Conservation (phyloP, 2,888 invertebrate species). For the Epicampocera succincta region DNA sequence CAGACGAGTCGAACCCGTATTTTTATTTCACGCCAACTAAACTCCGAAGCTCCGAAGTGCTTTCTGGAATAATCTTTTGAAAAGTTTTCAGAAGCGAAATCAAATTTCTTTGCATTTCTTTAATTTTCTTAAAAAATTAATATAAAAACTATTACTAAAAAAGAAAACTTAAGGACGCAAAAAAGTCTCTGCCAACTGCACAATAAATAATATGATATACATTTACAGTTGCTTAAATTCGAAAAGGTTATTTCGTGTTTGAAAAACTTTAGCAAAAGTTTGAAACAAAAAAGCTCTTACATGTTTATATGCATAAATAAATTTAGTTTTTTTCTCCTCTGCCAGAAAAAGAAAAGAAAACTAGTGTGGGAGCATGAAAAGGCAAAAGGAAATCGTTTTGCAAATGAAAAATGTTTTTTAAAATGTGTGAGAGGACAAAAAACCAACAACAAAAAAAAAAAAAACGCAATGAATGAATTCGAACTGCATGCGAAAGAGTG, state of each 20-base stretch:
- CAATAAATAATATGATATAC: background rate
- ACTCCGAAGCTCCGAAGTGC: too few relatives aligned
- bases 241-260: constrained; percentile 7
- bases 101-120: background rate
- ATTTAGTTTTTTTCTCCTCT: background rate
- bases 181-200: background rate
- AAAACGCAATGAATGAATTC: constrained; percentile 24
- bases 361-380: constrained; percentile 25
- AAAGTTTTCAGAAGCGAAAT: too few relatives aligned
- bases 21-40: too few relatives aligned
- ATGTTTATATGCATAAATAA: constrained; percentile 34
- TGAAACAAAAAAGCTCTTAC: constrained; percentile 23
- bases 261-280: constrained; percentile 6
- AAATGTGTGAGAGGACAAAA: too few relatives aligned
- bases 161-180: background rate
- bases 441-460: too few relatives aligned
- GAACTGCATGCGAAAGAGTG: constrained; percentile 2
- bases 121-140: too few relatives aligned
- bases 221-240: constrained; percentile 44
- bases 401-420: constrained; percentile 38
- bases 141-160: background rate
- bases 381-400: constrained; percentile 29
- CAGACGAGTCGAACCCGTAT: too few relatives aligned
- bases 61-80: too few relatives aligned
- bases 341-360: too few relatives aligned